Evolutionary conservation across 2,113 vertebrate genomes (phyloP), one percentile per base, ranked within the genome.

Genomic region (Cardinalis cardinalis): DNA sequence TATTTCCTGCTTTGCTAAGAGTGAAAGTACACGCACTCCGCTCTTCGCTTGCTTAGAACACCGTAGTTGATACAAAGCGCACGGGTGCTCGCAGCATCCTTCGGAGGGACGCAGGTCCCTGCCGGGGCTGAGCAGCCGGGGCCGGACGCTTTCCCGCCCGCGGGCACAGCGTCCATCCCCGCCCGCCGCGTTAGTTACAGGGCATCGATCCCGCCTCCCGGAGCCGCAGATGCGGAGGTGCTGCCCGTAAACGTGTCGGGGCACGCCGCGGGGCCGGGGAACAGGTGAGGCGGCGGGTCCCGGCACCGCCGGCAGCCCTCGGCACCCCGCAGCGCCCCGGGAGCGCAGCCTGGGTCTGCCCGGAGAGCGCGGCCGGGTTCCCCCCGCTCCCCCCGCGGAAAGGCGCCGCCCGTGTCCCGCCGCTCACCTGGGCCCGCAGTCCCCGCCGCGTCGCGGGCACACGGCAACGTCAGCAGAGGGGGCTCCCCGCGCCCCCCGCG

Each of bases 1-100:
- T 56, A 59, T 87, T 96, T 96, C 95, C 92, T 96, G 92, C 95
- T 85, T 82, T 44, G 70, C 84, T 25, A 34, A 77, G 90, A 95
- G 91, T 58, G 81, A 88, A 90, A 95, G 87, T 28, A 79, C 73
- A 56, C 53, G 74, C 63, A 44, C 68, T 9, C 26, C 6, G 56
- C 77, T 90, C 66, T 68, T 83, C 79, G 59, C 76, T 86, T 84
- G 83, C 84, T 76, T 44, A 79, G 31, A 14, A 21, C 43, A 32
- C 1, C 40, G 46, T 12, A 49, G 53, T 0, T 0, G 36, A 24
- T 7, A 28, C 36, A 19, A 9, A n/a, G 72, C n/a, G 3, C 63
- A 1, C 32, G 10, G 49, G 40, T 2, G n/a, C 56, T 43, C 44
- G 38, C 75, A 72, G 91, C 93, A 92, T 79, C 91, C 10, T 7